Evolutionary conservation across 2,113 vertebrate species (phyloP).

Genomic region (Hydropotes inermis): DNA sequence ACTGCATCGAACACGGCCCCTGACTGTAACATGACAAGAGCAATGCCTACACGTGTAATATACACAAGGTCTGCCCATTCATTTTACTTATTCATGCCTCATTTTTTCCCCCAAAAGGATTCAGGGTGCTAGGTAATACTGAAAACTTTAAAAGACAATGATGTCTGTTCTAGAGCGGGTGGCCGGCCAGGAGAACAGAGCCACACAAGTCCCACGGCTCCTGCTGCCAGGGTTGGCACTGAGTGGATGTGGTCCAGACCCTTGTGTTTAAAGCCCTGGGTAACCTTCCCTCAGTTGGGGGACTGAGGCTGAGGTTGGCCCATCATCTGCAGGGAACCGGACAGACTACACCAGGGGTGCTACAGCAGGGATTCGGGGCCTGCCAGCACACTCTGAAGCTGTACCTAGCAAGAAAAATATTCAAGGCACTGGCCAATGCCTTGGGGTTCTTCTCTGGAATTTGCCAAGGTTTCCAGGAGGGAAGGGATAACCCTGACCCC

Average conservation of each 20-base stretch:
- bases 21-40: neutral
- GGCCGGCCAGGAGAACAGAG: neutral
- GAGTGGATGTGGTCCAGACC: neutral
- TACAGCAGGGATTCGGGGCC: neutral
- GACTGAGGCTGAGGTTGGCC: neutral
- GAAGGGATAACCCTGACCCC: neutral
- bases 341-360: neutral
- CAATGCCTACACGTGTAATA: accelerated
- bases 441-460: neutral
- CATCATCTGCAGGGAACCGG: neutral
- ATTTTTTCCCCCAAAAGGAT: neutral
- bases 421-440: neutral
- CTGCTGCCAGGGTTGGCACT: neutral
- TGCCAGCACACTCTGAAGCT: neutral
- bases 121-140: neutral
- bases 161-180: neutral
- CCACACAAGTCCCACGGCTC: neutral
- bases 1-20: neutral
- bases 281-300: neutral
- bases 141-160: neutral
- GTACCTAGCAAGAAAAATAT: neutral
- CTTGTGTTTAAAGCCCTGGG: neutral
- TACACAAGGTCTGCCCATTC: neutral
- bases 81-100: neutral
- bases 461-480: neutral